These are phyloP conservation scores for Tapirus terrestris DNA, from an alignment of 2,113 vertebrate genomes.

Conservation along the genomic window DNA sequence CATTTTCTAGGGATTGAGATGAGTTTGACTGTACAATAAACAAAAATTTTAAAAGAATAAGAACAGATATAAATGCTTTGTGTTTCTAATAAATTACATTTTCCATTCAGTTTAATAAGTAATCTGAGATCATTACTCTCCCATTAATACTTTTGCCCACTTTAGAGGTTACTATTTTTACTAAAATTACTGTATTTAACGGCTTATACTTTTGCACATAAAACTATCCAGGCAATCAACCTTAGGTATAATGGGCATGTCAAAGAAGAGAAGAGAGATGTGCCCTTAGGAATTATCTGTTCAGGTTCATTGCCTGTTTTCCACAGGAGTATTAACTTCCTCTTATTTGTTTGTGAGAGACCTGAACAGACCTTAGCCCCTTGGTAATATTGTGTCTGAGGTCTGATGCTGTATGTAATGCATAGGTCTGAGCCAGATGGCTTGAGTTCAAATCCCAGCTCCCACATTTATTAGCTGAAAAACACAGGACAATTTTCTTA, in stretches of 20 bases:
- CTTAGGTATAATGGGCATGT: background rate
- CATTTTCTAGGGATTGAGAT: background rate
- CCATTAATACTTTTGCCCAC: background rate
- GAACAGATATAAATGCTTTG: background rate
- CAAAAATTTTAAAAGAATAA: background rate
- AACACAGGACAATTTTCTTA: background rate
- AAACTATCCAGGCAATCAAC: background rate
- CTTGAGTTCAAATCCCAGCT: background rate
- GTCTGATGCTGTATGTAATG: background rate
- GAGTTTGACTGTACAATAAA: background rate
- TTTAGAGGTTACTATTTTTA: background rate
- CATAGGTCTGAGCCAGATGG: background rate
- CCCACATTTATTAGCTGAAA: background rate
- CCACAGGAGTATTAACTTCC: background rate
- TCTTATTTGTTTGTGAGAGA: slow-evolving; percentile 4
- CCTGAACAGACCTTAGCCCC: background rate
- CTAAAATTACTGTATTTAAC: background rate
- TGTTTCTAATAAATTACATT: background rate
- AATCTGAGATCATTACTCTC: background rate
- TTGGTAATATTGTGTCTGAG: background rate
- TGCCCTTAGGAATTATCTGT: background rate
- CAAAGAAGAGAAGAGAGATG: background rate
- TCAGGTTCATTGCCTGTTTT: background rate
- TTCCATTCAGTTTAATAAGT: background rate
- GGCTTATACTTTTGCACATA: background rate